Base-by-base conservation (phyloP, 2,797 vertebrate genomes). In the Linurgus olivaceus region DNA sequence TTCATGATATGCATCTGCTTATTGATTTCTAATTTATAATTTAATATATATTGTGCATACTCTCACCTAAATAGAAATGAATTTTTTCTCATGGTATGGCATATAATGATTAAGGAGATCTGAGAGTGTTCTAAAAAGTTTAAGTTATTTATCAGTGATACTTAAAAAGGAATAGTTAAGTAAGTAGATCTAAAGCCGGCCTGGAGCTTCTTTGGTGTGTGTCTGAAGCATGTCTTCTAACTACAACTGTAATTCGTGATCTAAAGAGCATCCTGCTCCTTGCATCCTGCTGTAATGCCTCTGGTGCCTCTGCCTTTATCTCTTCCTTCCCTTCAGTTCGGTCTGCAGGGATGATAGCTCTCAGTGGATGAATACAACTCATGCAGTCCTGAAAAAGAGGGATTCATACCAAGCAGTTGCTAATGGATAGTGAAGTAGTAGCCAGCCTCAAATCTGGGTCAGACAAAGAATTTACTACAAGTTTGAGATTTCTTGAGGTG, bases 111-210 rank as follows among this genome's bases (percentile, higher is more conserved):
- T 88, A 78, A 81, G n/a, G 31, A 86, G 38, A 68, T 65, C 33
- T 44, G 24, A 76, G 20, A 45, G 3, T 40, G 6, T 73, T 86
- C 51, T 62, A 62, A 74, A 84, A 84, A 66, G 7, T 68, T 75
- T 75, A 84, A 48, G 58, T 83, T 86, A 29, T 86, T 88, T 88
- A 45, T 70, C 29, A 59, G 33, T 24, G 16, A 48, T 42, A 78
- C 62, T 92, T 93, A 33, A 94, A 94, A 92, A 81, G 33, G 75
- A 91, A 79, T 79, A 57, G 28, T 67, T 80, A 88, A 94, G 76
- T 37, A 91, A 92, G 40, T 59, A 88, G n/a, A n/a, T 81, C 47
- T 63, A 51, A 91, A 91, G 58, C 35, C 6, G 1, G 17, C 58
- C 54, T 68, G 48, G 38, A 81, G 26, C 61, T 84, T 54, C 59